Base-by-base conservation (phyloP, 2,888 invertebrate species). In the Tridacna gigas region DNA sequence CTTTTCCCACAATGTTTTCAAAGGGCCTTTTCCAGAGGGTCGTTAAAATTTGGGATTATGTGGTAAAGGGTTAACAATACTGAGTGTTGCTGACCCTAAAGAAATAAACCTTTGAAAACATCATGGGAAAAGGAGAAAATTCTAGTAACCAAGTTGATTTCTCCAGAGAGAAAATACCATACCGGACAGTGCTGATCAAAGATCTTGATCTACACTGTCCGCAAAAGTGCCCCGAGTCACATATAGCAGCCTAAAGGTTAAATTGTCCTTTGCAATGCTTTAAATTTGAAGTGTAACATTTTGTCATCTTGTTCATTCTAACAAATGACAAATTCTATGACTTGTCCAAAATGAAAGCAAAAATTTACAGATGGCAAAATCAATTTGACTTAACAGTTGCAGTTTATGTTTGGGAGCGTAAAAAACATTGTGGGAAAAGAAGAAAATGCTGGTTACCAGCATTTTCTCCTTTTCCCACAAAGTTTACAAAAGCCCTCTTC, bases 381-480 rank as follows among this genome's bases (percentile, higher is more conserved):
- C n/a, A n/a, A n/a, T n/a, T n/a, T n/a, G n/a, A n/a, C n/a, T n/a
- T n/a, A n/a, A n/a, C n/a, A n/a, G n/a, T n/a, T n/a, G n/a, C n/a
- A 51, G 18, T n/a, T n/a, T 22, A 5, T 4, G 1, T 65, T n/a
- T 1, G 25, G 9, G 9, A 65, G 13, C 3, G 13, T 22, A 25
- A 4, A 22, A 65, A 65, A 65, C 15, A 13, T 25, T 65, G 65
- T n/a, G 18, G 22, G 22, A n/a, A 65, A 65, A 25, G 66, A 18
- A 18, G 66, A 66, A 66, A 66, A 28, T 66, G 66, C 12, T 28
- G 15, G 26, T 66, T 9, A 66, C 20, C 15, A 66, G 66, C 37
- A 66, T 28, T 66, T 66, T 66, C 66, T 28, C 37, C 66, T 28
- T 66, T 28, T 66, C 15, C 66, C 37, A 15, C 28, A 26, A 28